phyloP scores from a whole-genome alignment of 2,113 vertebrate species.

The Myiopsitta monachus region DNA sequence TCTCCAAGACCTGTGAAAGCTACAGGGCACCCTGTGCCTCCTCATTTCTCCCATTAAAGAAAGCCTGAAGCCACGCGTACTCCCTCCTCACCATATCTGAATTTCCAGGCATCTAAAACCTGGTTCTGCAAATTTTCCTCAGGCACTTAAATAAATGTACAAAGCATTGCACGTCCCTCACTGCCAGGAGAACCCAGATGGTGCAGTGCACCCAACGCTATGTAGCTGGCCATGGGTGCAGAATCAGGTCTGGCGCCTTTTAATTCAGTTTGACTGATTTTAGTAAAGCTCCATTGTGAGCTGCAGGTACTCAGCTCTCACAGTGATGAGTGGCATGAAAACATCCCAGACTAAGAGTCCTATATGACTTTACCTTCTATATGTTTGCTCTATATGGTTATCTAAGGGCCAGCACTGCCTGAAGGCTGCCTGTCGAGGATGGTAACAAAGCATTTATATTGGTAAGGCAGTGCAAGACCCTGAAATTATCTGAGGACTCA shows the following conservation, averaged over 20 bases:
- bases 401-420: not conserved
- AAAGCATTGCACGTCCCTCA: not conserved
- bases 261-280: not conserved
- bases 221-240: not conserved
- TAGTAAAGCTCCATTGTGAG: not conserved
- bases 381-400: not conserved
- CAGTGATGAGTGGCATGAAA: not conserved
- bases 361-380: not conserved
- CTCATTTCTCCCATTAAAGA: not conserved
- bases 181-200: not conserved
- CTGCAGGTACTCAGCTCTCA: not conserved
- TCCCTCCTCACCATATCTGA: not conserved
- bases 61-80: not conserved
- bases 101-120: not conserved
- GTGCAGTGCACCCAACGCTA: not conserved
- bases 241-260: not conserved
- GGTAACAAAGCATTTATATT: not conserved
- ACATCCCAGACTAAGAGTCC: not conserved
- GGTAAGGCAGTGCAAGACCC: not conserved
- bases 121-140: not conserved
- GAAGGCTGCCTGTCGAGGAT: not conserved
- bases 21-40: not conserved
- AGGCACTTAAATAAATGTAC: not conserved
- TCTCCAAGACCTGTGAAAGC: not conserved
- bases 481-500: conserved; percentile 70